A percentile compares a stretch with the other conserved stretches of the same genome.
Conservation (phyloP, 2,797 vertebrate species). For the Microchirus variegatus region DNA sequence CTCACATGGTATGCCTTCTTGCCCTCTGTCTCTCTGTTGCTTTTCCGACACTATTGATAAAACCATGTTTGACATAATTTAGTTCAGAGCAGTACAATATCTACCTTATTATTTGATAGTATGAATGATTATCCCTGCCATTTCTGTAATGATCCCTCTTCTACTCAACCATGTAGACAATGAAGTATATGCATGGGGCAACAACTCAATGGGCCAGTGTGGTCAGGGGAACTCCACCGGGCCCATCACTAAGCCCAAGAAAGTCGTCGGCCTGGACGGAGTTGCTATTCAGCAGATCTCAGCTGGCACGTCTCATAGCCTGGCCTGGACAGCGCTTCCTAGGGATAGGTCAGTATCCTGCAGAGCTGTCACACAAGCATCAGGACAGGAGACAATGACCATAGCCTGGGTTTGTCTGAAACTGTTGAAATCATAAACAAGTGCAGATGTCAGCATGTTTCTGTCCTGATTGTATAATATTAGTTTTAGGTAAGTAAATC, state of each 20-base stretch:
- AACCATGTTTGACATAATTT: too few relatives aligned
- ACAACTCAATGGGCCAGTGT: conserved; percentile 89
- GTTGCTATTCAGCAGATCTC: conserved; percentile 86
- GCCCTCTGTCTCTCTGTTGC: neutral
- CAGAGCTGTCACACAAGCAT: neutral
- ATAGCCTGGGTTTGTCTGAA: neutral
- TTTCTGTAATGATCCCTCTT: neutral
- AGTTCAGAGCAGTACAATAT: too few relatives aligned
- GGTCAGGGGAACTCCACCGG: conserved; percentile 87
- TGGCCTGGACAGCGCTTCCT: conserved; percentile 86
- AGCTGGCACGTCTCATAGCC: conserved; percentile 86
- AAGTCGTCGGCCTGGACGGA: conserved; percentile 84
- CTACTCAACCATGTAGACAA: conserved; percentile 73
- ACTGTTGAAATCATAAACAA: neutral
- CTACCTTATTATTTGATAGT: too few relatives aligned
- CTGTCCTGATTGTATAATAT: conserved; percentile 1
- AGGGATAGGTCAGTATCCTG: conserved; percentile 79
- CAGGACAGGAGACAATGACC: neutral
- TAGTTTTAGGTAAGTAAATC: conserved; percentile 6
- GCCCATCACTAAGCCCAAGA: conserved; percentile 86
- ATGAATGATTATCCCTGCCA: too few relatives aligned
- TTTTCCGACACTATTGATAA: too few relatives aligned
- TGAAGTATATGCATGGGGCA: conserved; percentile 87
- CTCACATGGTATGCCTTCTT: conserved; percentile 79
- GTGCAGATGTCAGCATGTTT: conserved; percentile 14